A percentile compares a stretch with the other conserved stretches of the same genome.
Conservation (phyloP, 2,797 vertebrate genomes). For the Anguilla pacifica region DNA sequence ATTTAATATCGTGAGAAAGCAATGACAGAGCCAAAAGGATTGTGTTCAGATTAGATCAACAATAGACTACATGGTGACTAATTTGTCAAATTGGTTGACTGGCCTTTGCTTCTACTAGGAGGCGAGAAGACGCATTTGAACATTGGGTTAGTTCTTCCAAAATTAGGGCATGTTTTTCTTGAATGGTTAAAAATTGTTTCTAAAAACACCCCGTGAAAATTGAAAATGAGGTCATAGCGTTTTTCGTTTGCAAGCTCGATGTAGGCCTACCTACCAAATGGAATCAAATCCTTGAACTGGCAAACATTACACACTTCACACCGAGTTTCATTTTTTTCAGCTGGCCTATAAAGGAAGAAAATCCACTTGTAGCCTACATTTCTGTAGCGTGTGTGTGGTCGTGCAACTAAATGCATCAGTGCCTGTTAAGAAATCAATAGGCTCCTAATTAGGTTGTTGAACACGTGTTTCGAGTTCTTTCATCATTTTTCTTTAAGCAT, state of each 20-base stretch:
- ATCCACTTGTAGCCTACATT: background rate
- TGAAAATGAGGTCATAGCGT: background rate
- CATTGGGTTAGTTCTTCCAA: too few relatives aligned
- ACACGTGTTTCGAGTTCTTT: background rate
- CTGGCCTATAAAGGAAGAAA: background rate
- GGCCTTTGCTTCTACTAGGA: conserved; percentile 30
- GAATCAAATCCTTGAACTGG: background rate
- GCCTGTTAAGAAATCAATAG: background rate
- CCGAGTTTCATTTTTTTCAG: background rate
- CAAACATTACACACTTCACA: background rate
- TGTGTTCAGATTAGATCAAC: conserved; percentile 67
- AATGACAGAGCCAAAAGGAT: conserved; percentile 69
- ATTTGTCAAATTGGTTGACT: conserved; percentile 64
- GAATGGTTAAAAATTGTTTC: background rate
- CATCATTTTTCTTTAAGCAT: background rate
- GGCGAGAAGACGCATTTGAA: background rate
- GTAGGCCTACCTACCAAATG: background rate
- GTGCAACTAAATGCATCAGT: background rate
- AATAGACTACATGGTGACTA: conserved; percentile 65
- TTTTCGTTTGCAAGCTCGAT: background rate
- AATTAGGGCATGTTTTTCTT: background rate
- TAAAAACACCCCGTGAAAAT: background rate
- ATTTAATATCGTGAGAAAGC: conserved; percentile 75
- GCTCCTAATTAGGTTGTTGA: background rate
- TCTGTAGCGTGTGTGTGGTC: background rate